Conservation (phyloP, 2,888 invertebrate species). For the Tinea pellionella region DNA sequence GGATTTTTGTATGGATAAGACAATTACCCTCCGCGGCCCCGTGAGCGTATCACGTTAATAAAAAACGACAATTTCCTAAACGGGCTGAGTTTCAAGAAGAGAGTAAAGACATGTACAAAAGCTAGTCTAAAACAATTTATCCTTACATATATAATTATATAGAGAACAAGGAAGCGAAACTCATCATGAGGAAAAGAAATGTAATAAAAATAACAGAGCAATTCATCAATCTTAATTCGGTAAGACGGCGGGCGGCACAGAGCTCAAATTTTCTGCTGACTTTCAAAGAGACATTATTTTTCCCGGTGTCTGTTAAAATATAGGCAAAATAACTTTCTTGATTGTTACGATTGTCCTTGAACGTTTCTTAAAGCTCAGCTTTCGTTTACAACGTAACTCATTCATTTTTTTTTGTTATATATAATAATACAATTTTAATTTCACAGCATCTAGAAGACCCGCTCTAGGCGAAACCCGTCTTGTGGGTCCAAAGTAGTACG, state of each 20-base stretch:
- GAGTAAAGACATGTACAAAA: not conserved
- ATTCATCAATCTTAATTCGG: conserved; percentile 46
- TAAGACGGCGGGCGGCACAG: conserved; percentile 27
- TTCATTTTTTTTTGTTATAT: no score
- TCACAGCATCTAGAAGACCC: no score
- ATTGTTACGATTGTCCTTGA: not conserved
- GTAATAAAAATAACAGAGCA: conserved; percentile 20
- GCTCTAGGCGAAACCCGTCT: no score
- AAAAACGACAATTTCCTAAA: no score
- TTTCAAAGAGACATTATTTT: conserved; percentile 27
- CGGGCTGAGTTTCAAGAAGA: no score
- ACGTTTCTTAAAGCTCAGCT: not conserved
- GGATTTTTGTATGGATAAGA: no score
- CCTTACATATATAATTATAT: not conserved
- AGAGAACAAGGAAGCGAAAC: not conserved
- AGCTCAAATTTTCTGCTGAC: conserved; percentile 37
- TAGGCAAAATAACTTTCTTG: conserved; percentile 14
- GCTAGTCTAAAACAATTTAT: not conserved
- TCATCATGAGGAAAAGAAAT: conserved; percentile 15
- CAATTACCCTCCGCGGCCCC: no score
- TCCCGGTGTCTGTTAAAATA: conserved; percentile 15
- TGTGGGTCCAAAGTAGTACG: no score
- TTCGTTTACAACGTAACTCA: no score
- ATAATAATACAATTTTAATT: no score
- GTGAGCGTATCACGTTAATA: no score